Conservation (phyloP, 2,888 invertebrate genomes). For the Hartigia nigra region DNA sequence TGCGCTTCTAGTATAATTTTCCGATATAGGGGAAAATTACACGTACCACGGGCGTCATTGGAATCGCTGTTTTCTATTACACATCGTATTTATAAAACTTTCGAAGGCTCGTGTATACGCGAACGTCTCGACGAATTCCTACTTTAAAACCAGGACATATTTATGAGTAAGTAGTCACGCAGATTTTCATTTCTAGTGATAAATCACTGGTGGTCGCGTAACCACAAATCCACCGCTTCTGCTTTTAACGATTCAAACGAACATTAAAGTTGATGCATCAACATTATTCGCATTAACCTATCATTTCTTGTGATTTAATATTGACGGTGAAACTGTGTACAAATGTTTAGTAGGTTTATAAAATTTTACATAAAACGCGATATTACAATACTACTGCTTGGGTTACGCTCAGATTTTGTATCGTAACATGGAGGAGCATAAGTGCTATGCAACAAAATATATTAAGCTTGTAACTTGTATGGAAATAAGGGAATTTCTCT, state of each 20-base stretch:
- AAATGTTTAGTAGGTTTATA: background rate
- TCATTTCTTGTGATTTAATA: background rate
- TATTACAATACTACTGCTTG: background rate
- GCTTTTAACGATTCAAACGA: slow-evolving; percentile 10
- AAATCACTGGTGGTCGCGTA: slow-evolving; percentile 28
- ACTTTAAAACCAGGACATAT: slow-evolving; percentile 12
- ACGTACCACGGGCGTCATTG: slow-evolving; percentile 32
- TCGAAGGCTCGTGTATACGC: slow-evolving; percentile 21
- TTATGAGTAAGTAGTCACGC: slow-evolving; percentile 29
- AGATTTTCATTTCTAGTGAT: background rate
- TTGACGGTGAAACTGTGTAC: background rate
- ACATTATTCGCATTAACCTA: background rate
- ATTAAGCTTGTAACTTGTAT: background rate
- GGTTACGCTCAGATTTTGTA: background rate
- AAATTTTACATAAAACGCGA: background rate
- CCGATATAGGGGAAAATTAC: background rate
- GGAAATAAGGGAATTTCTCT: background rate
- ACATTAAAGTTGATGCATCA: slow-evolving; percentile 5
- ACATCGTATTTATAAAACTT: slow-evolving; percentile 34
- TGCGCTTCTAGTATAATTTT: background rate
- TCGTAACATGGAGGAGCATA: background rate
- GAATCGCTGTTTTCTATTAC: slow-evolving; percentile 29
- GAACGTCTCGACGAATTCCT: slow-evolving; percentile 17
- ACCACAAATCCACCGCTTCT: slow-evolving; percentile 31
- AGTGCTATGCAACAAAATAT: background rate